Conservation (phyloP, 1,140 invertebrate genomes). For the Globodera ellingtonae region DNA sequence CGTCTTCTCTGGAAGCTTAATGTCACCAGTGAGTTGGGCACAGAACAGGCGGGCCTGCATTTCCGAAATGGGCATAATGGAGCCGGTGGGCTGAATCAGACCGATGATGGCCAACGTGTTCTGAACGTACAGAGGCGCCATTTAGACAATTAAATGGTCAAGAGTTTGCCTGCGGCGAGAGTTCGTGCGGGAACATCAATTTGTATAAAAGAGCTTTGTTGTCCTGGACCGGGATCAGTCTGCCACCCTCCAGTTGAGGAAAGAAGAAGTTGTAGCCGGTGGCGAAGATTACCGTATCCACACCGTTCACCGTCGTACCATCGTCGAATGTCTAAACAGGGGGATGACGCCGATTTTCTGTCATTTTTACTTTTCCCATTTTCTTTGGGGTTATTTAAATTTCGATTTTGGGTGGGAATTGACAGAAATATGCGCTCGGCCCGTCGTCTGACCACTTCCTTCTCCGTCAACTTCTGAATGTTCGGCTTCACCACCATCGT, state of each 20-base stretch:
- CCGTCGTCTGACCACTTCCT: conserved; percentile 51
- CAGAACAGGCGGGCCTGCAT: conserved; percentile 66
- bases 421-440: conserved; percentile 41
- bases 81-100: conserved; percentile 65
- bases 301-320: background rate
- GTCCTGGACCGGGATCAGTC: conserved; percentile 51
- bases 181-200: conserved; percentile 46
- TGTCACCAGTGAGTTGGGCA: conserved; percentile 37
- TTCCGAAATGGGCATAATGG: conserved; percentile 67
- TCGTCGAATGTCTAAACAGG: background rate
- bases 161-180: background rate
- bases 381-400: too few species aligned
- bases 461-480: conserved; percentile 65
- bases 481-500: conserved; percentile 66
- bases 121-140: conserved; percentile 49
- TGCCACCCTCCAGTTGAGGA: conserved; percentile 43
- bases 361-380: too few species aligned
- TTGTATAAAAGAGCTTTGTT: conserved; percentile 67
- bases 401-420: too few species aligned
- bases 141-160: conserved; percentile 67
- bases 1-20: conserved; percentile 22
- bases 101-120: conserved; percentile 69
- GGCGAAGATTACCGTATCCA: conserved; percentile 51
- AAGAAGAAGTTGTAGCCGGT: conserved; percentile 53
- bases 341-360: conserved; percentile 38